A percentile compares a stretch with the other conserved stretches of the same genome.
Evolutionary conservation across 2,797 vertebrate species (phyloP).

Genomic region (Gouania willdenowi): DNA sequence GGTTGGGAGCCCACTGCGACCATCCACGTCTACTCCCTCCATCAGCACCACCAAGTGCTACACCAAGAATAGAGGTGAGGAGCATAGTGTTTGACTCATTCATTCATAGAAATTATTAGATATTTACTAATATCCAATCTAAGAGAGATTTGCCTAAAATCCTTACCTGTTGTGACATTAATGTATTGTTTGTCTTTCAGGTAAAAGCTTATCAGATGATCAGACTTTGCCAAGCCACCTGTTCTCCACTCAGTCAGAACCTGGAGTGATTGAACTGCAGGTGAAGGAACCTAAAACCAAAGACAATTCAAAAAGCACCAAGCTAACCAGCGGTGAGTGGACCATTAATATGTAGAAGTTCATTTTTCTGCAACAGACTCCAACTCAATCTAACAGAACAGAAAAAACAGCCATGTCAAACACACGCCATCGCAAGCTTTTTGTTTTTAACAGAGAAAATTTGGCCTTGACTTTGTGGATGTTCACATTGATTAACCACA

Average conservation of each 20-base stretch:
- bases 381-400: too few relatives aligned
- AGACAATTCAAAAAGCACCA: conserved; percentile 46
- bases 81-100: not conserved
- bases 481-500: conserved; percentile 56
- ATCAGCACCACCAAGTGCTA: conserved; percentile 56
- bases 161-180: not conserved
- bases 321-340: conserved; percentile 66
- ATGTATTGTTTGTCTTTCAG: too few relatives aligned
- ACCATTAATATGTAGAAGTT: conserved; percentile 14
- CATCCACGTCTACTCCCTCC: conserved; percentile 84
- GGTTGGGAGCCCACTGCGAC: conserved; percentile 71
- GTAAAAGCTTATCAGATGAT: conserved; percentile 72
- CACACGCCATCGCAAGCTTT: not conserved
- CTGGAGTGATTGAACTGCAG: conserved; percentile 71
- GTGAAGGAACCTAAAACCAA: conserved; percentile 45
- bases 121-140: too few relatives aligned
- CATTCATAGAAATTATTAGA: too few relatives aligned
- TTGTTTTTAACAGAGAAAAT: not conserved
- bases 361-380: not conserved
- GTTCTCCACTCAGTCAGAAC: conserved; percentile 56
- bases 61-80: conserved; percentile 72
- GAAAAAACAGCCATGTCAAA: too few relatives aligned
- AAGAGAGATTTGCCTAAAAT: too few relatives aligned
- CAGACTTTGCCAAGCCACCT: conserved; percentile 48
- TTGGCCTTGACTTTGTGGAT: conserved; percentile 20